Evolutionary conservation across 2,797 vertebrate species (phyloP).

Genomic region (Nannoperca obscura): DNA sequence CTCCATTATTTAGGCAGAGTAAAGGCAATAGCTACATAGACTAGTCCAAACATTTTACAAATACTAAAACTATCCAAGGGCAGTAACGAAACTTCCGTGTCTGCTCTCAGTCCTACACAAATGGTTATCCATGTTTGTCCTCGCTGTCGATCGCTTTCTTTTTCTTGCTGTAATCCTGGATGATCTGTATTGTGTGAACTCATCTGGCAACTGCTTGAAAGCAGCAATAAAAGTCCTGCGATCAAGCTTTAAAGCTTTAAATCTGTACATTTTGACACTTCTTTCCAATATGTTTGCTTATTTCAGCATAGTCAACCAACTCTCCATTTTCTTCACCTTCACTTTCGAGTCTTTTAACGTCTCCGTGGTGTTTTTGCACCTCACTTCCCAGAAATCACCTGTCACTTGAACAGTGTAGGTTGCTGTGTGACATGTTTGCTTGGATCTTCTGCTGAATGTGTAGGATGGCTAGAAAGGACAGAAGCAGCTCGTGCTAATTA

Average conservation of each 20-base stretch:
- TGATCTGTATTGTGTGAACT: too few species aligned
- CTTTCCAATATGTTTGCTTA: background rate
- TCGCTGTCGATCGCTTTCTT: too few species aligned
- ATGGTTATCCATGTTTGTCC: too few species aligned
- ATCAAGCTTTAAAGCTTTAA: background rate
- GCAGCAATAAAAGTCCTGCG: too few species aligned
- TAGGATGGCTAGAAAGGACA: background rate
- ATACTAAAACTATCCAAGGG: too few species aligned
- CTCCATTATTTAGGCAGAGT: too few species aligned
- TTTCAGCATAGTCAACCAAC: background rate
- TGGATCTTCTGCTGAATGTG: background rate
- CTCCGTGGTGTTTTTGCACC: background rate
- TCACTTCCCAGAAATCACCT: background rate
- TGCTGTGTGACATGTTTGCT: background rate
- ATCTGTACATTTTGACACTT: background rate
- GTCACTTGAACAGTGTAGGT: background rate
- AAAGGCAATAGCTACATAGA: too few species aligned
- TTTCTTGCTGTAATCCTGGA: too few species aligned
- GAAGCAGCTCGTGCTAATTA: slow-evolving; percentile 12
- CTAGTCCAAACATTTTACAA: too few species aligned
- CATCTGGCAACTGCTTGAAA: too few species aligned
- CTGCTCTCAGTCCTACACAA: too few species aligned
- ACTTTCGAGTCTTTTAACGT: background rate
- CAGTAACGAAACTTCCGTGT: too few species aligned
- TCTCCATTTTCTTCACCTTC: background rate